A percentile compares a stretch with the other conserved stretches of the same genome.
Conservation (phyloP, 2,113 vertebrate genomes). For the Dendrocopos noguchii region DNA sequence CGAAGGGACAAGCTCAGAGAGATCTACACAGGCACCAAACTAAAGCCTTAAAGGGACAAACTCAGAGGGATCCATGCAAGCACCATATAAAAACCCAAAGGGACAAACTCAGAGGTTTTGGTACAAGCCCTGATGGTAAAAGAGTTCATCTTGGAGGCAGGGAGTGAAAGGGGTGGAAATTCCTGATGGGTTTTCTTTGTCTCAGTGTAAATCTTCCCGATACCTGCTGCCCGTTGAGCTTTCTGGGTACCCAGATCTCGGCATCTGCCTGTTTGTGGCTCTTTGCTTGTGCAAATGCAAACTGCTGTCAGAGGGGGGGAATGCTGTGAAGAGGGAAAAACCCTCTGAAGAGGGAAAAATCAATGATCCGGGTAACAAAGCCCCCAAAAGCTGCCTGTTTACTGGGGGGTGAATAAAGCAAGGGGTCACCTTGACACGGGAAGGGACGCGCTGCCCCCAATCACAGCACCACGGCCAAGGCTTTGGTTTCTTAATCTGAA, state of each 20-base stretch:
- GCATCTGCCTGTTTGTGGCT: background rate
- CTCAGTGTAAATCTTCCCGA: background rate
- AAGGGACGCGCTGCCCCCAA: rapidly evolving
- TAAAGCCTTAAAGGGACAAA: too few relatives aligned
- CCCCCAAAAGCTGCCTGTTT: background rate
- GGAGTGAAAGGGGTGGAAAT: background rate
- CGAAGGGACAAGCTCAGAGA: too few relatives aligned
- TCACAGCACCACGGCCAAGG: conserved; percentile 45
- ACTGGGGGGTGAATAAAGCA: background rate
- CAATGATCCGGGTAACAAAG: background rate
- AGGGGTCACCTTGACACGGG: background rate
- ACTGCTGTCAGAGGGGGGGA: background rate
- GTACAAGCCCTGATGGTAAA: background rate
- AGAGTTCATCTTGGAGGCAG: rapidly evolving
- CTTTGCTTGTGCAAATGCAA: background rate
- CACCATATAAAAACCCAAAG: background rate
- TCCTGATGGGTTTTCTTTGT: background rate
- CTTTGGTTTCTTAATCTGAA: conserved; percentile 17
- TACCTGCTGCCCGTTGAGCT: background rate
- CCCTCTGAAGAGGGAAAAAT: background rate
- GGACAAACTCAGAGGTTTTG: background rate
- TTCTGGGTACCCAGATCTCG: rapidly evolving
- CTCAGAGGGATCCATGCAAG: too few relatives aligned
- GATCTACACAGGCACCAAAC: too few relatives aligned
- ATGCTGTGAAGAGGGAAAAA: background rate